Conservation (phyloP, 2,888 invertebrate species). For the Galerucella nymphaeae region DNA sequence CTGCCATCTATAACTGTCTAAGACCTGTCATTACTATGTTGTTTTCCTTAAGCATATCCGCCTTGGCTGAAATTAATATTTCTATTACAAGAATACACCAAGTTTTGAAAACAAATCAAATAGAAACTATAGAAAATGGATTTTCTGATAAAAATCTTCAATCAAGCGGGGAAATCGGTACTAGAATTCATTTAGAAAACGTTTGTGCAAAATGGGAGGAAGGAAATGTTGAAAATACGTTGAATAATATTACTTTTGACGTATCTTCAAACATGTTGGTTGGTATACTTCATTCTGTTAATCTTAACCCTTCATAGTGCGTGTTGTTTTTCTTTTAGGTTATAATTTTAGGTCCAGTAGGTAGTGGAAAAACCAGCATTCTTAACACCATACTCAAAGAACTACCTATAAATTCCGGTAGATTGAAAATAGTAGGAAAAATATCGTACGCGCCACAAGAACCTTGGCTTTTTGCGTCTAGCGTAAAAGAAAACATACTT, state of each 20-base stretch:
- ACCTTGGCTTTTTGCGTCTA: constrained; percentile 72
- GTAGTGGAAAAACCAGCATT: constrained; percentile 73
- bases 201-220: constrained; percentile 76
- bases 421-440: constrained; percentile 65
- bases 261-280: constrained; percentile 60
- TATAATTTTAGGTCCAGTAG: constrained; percentile 76
- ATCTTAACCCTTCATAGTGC: not conserved
- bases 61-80: constrained; percentile 82
- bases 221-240: constrained; percentile 57
- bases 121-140: constrained; percentile 45
- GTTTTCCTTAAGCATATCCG: constrained; percentile 87
- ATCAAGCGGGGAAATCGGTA: constrained; percentile 43
- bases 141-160: constrained; percentile 55
- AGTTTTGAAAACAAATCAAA: constrained; percentile 68
- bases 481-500: constrained; percentile 80
- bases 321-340: constrained; percentile 48
- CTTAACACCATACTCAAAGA: constrained; percentile 66
- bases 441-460: constrained; percentile 72
- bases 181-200: constrained; percentile 68
- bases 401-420: constrained; percentile 63
- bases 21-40: constrained; percentile 90
- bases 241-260: constrained; percentile 65
- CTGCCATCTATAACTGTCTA: constrained; percentile 90
- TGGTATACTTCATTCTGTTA: not conserved
- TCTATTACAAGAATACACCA: constrained; percentile 77